Conservation (phyloP, 2,113 vertebrate genomes). For the Petroica traversi region DNA sequence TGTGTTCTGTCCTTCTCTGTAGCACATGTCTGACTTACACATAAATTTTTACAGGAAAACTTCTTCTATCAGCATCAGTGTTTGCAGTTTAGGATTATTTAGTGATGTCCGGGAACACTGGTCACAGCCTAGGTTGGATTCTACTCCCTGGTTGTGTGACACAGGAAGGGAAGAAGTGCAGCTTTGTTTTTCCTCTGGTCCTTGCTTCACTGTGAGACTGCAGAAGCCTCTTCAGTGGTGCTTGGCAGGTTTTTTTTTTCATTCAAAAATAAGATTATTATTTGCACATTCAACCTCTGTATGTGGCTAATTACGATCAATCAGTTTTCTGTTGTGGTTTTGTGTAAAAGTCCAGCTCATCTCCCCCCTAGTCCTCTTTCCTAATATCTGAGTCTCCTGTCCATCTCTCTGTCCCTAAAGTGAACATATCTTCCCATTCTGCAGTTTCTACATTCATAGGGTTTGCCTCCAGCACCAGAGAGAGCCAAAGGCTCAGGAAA, state of each 20-base stretch:
- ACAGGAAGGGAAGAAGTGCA: fast-evolving
- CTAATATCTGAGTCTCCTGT: not conserved
- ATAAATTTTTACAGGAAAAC: not conserved
- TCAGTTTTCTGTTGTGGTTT: not conserved
- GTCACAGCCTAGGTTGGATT: not conserved
- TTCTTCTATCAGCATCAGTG: not conserved
- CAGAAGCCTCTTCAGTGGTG: not conserved
- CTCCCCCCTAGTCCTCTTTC: not conserved
- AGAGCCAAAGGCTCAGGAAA: not conserved
- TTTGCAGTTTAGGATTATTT: not conserved
- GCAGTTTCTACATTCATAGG: not conserved
- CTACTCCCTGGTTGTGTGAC: fast-evolving
- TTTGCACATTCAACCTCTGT: not conserved
- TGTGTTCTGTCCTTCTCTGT: not conserved
- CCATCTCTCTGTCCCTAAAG: not conserved
- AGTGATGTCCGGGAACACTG: not conserved
- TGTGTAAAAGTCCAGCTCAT: not conserved
- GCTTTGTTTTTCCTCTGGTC: fast-evolving
- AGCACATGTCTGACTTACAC: not conserved
- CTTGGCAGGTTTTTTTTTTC: not conserved
- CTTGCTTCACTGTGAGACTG: not conserved
- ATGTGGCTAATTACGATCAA: not conserved
- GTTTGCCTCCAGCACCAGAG: not conserved
- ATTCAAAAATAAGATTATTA: not conserved
- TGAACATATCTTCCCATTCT: not conserved